Conservation (phyloP, 1,140 invertebrate genomes). For the Sycophila sp. region DNA sequence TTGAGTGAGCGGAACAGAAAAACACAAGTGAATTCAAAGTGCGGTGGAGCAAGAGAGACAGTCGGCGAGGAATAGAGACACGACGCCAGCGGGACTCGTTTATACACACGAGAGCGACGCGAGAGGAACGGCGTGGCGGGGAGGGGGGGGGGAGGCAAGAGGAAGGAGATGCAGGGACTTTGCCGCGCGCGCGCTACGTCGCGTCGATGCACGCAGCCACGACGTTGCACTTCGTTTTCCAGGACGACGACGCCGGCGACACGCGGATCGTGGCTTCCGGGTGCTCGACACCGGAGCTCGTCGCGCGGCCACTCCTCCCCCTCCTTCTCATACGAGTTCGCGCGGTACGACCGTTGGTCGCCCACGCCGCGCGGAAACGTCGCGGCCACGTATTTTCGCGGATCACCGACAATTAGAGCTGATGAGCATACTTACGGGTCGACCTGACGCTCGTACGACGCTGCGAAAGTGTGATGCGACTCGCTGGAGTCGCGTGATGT, state of each 20-base stretch:
- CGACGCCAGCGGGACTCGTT: no score
- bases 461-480: no score
- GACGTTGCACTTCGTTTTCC: neutral
- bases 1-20: conserved; percentile 17
- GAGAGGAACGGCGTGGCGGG: neutral
- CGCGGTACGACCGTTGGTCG: no score
- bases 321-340: no score
- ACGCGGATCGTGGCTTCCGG: no score
- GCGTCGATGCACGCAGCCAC: conserved; percentile 9
- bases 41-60: no score
- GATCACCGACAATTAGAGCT: neutral
- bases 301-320: no score
- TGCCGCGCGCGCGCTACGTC: neutral
- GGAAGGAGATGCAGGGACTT: neutral
- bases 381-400: no score
- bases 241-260: no score
- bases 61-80: neutral
- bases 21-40: neutral
- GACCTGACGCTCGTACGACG: neutral
- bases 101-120: neutral
- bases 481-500: neutral
- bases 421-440: neutral
- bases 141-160: neutral
- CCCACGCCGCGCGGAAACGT: no score
- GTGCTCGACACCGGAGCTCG: no score